Base-by-base conservation (phyloP, 2,113 vertebrate species). In the Pituophis catenifer region DNA sequence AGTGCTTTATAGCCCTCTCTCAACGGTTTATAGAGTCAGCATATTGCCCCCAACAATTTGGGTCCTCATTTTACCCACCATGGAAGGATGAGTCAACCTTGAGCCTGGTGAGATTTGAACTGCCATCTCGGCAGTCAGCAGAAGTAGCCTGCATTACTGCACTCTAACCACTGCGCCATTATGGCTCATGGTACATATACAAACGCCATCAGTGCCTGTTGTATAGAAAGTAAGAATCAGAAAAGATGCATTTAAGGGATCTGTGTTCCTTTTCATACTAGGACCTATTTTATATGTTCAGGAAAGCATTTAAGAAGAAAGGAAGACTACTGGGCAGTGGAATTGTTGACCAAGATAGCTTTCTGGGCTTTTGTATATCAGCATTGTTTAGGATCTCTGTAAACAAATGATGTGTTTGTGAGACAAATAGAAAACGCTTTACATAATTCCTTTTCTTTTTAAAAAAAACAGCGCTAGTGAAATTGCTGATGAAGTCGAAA, bases 401-500 rank as follows among this genome's bases (percentile, higher is more conserved):
- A 21, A 81, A 81, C 70, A 38, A 38, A 75, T 75, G 15, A 19
- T 81, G 15, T 81, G 70, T 88, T 53, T 26, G n/a, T 88, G 86
- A 53, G 26, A 13, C 26, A 12, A 88, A 53, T 53, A 53, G 86
- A 86, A 50, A 3, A 6, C 3, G 5, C 24, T 12, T 53, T 54
- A 23, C 11, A 23, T 81, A 12, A 44, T 53, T 55, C 3, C 1
- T 44, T 57, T 88, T 2, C 21, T 12, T 15, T 86, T 86, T 19
- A 23, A 59, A 19, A 57, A 57, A 57, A 85, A 15, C 90, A 92
- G 98, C 88, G 53, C 81, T 89, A 95, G 96, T 91, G 96, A 98
- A 94, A 52, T 91, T 88, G 93, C 95, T 6, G 94, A 95, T 33
- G 98, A 98, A 91, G 96, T 97, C 93, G 98, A 99, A 97, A 98